Conservation (phyloP, 1,140 invertebrate genomes). For the Globodera ellingtonae region DNA sequence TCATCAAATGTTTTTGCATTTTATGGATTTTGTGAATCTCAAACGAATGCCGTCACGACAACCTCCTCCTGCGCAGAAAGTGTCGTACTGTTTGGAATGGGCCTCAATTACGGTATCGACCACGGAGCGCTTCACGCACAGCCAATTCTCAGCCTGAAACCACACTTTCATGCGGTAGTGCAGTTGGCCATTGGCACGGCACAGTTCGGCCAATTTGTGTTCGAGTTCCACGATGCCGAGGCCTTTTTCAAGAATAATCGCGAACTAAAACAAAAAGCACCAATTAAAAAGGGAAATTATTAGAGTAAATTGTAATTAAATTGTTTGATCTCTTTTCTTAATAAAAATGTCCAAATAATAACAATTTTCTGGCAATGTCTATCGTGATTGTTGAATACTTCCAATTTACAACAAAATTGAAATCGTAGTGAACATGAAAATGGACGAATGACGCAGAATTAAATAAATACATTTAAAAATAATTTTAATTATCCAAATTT, state of each 20-base stretch:
- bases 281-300: neutral
- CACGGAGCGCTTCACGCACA: slow-evolving; percentile 33
- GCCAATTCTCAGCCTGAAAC: slow-evolving; percentile 37
- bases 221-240: slow-evolving; percentile 18
- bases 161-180: slow-evolving; percentile 35
- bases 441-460: no score
- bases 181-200: slow-evolving; percentile 28
- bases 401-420: no score
- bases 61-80: neutral
- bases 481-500: no score
- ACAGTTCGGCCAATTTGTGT: slow-evolving; percentile 24
- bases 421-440: no score
- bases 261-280: neutral
- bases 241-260: slow-evolving; percentile 11
- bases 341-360: neutral
- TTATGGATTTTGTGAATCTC: no score
- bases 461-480: no score
- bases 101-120: slow-evolving; percentile 22
- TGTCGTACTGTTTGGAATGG: slow-evolving; percentile 10
- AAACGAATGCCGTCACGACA: no score
- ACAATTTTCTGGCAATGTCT: neutral
- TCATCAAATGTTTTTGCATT: no score
- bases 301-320: no score
- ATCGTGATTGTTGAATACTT: no score
- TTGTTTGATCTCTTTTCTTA: no score